These are phyloP conservation scores for Troides oblongomaculatus DNA, from an alignment of 2,888 invertebrate species.

Conservation along the genomic window DNA sequence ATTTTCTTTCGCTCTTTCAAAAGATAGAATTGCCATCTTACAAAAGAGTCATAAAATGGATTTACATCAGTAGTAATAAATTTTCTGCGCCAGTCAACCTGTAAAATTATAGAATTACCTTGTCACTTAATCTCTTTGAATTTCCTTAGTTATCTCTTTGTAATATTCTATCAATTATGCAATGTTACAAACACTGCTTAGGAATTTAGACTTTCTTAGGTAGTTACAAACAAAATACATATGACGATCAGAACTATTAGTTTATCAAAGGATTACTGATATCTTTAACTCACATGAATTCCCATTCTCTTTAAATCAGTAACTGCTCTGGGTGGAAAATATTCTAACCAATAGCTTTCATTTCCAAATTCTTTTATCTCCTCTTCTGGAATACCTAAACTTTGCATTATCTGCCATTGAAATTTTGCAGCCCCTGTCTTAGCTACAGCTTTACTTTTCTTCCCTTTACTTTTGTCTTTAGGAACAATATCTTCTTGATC, in stretches of 20 bases:
- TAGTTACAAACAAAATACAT: too few species aligned
- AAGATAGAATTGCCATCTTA: conserved; percentile 96
- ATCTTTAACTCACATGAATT: conserved; percentile 84
- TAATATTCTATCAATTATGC: too few species aligned
- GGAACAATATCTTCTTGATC: conserved; percentile 80
- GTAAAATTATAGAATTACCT: conserved; percentile 32
- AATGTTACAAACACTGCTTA: too few species aligned
- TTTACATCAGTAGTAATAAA: conserved; percentile 99
- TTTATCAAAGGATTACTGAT: too few species aligned
- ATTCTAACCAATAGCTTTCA: conserved; percentile 95
- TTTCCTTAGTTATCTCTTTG: too few species aligned
- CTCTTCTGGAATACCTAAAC: conserved; percentile 92
- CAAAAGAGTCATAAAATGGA: conserved; percentile 98
- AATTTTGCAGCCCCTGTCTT: conserved; percentile 94
- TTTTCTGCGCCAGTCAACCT: conserved; percentile 98
- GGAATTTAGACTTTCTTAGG: too few species aligned
- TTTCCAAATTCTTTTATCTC: conserved; percentile 96
- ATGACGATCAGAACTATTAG: too few species aligned
- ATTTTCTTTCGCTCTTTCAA: conserved; percentile 93
- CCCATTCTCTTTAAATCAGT: conserved; percentile 94
- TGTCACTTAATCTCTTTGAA: conserved; percentile 21
- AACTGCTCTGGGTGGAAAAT: conserved; percentile 95
- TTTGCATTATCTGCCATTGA: conserved; percentile 99
- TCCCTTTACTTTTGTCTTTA: conserved; percentile 87
- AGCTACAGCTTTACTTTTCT: conserved; percentile 97